Base-by-base conservation (phyloP, 2,888 invertebrate species). In the Tetramorium bicarinatum region DNA sequence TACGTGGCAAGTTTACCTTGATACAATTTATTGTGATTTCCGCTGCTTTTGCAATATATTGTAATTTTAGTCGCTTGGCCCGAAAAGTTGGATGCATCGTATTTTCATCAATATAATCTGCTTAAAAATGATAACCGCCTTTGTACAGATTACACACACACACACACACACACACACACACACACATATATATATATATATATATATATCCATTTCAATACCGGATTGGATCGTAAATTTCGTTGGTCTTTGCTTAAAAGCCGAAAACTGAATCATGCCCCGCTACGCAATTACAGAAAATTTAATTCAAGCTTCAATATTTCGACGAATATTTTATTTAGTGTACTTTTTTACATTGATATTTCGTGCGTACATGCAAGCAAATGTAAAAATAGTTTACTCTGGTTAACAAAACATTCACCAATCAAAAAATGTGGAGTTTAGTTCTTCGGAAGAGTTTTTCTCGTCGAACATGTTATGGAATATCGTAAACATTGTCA, bases 41-140 rank as follows among this genome's bases (percentile, higher is more conserved):
- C 38, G 76, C 4, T 56, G 64, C 44, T 54, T 56, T 67, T 64
- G 81, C 44, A 64, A 75, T 64, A 61, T 52, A 44, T 77, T 47
- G 67, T 76, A 66, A 76, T 82, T 82, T 82, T 76, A 66, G 56
- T 54, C 62, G 29, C 13, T 76, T 67, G 64, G 44, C 25, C 56
- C 21, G 76, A 82, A 82, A 75, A 75, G 49, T 76, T 66, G 47
- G 29, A 67, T 29, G 15, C 61, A 69, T 79, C 77, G 8, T 67
- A 56, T 62, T 61, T 82, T 76, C 75, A 76, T 82, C 76, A 61
- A 47, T 44, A 38, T 84, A 84, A 84, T 84, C 84, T 75, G 75
- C 82, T 84, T 84, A 76, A 84, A 84, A 76, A 82, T 82, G 49
- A 82, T 84, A 52, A 69, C 59, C 34, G 21, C 59, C 56, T 75